Evolutionary conservation across 2,888 invertebrate species (phyloP).

Genomic region (Branchellion lobata): DNA sequence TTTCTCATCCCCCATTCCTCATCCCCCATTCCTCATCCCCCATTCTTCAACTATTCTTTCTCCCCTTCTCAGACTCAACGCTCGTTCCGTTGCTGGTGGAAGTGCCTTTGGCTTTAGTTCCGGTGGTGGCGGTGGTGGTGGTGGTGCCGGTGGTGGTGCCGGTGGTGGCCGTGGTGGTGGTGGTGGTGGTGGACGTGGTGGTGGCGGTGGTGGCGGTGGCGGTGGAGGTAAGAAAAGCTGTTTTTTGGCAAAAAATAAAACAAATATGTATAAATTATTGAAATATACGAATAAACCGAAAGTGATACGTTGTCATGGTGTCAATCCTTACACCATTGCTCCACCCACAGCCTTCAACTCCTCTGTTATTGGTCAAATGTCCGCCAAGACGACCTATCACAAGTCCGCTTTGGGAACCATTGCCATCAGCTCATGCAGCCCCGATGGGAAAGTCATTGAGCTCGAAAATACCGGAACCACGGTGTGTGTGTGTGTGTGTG

Average conservation of each 20-base stretch:
- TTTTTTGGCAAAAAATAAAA: too few species aligned
- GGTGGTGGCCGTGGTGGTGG: constrained; percentile 27
- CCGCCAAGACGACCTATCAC: constrained; percentile 66
- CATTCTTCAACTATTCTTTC: neutral
- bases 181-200: constrained; percentile 20
- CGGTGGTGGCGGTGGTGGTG: constrained; percentile 30
- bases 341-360: constrained; percentile 13
- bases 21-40: too few species aligned
- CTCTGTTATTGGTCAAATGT: constrained; percentile 60
- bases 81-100: constrained; percentile 1
- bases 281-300: too few species aligned
- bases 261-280: too few species aligned
- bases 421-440: constrained; percentile 59
- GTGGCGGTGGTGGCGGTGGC: neutral
- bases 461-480: constrained; percentile 64
- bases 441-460: constrained; percentile 64
- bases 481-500: too few species aligned
- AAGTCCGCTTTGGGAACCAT: constrained; percentile 47
- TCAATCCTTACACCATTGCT: too few species aligned
- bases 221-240: too few species aligned
- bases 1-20: too few species aligned
- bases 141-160: constrained; percentile 25
- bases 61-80: constrained; percentile 14
- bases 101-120: constrained; percentile 15
- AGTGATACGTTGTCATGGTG: too few species aligned